phyloP scores from a whole-genome alignment of 2,888 invertebrate genomes.

The Drosophila mulleri region DNA sequence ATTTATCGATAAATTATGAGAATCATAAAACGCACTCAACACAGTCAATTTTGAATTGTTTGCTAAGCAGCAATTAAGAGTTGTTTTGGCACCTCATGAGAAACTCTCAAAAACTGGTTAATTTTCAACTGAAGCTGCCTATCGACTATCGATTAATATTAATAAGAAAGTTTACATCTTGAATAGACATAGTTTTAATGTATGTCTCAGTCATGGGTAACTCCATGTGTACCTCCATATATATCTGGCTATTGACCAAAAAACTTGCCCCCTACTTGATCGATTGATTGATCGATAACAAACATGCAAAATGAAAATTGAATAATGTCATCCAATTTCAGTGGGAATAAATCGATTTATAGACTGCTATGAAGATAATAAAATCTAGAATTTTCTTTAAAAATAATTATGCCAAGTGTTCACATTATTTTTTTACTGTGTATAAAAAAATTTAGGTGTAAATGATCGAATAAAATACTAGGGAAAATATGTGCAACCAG shows the following conservation, averaged over 20 bases:
- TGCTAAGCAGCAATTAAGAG: not conserved
- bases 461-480: conserved; percentile 9
- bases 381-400: not conserved
- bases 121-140: not conserved
- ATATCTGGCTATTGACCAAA: no score
- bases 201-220: not conserved
- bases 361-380: no score
- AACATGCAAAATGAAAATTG: no score
- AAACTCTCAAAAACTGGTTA: not conserved
- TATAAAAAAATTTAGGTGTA: not conserved
- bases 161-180: not conserved
- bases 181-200: not conserved
- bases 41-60: not conserved
- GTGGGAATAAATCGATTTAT: no score
- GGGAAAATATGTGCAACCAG: conserved; percentile 20
- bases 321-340: no score
- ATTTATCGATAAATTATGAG: no score
- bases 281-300: conserved; percentile 1
- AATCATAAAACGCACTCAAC: not conserved
- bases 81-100: not conserved
- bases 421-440: not conserved
- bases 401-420: not conserved
- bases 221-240: not conserved
- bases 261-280: not conserved
- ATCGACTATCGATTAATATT: conserved; percentile 1